Conservation (phyloP, 2,797 vertebrate genomes). For the Squalus acanthias region DNA sequence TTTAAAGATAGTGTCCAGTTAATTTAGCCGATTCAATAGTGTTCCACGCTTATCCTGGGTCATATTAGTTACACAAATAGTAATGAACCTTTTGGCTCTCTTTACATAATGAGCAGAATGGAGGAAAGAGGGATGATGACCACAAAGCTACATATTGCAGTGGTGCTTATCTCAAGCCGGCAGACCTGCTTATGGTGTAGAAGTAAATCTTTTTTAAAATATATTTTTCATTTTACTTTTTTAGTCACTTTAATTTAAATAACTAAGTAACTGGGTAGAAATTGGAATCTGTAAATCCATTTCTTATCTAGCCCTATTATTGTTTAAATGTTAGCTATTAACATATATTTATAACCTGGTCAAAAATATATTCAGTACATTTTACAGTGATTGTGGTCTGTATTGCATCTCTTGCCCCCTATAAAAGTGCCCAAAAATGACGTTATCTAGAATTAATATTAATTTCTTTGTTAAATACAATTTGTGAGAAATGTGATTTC, state of each 20-base stretch:
- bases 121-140: not conserved
- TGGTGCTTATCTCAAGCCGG: not conserved
- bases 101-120: not conserved
- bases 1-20: not conserved
- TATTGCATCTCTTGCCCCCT: not conserved
- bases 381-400: not conserved
- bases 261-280: not conserved
- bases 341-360: not conserved
- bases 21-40: not conserved
- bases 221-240: not conserved
- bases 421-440: not conserved
- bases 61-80: not conserved
- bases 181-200: not conserved
- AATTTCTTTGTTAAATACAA: not conserved
- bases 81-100: not conserved
- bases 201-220: not conserved
- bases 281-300: not conserved
- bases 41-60: not conserved
- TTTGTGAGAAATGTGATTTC: not conserved
- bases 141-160: not conserved
- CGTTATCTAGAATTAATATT: not conserved
- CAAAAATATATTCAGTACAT: not conserved
- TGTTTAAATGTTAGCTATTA: not conserved
- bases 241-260: not conserved
- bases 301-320: not conserved